These are phyloP conservation scores for Pachypanchax playfairii DNA, from an alignment of 2,113 vertebrate genomes.

Conservation along the genomic window DNA sequence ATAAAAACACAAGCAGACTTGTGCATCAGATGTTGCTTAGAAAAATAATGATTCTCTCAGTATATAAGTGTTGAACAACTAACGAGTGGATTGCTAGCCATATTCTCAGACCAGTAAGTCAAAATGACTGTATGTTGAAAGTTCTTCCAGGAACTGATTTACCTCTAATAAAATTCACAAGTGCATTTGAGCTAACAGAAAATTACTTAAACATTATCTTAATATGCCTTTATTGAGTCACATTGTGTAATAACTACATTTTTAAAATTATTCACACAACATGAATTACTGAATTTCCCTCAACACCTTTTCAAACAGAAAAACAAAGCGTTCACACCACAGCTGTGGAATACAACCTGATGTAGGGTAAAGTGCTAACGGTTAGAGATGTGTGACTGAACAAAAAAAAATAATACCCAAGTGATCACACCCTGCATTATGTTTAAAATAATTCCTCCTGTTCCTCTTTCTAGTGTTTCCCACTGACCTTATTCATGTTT, in stretches of 20 bases:
- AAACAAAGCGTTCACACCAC: constrained; percentile 50
- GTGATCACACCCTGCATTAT: neutral
- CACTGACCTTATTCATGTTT: neutral
- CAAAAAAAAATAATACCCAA: constrained; percentile 5
- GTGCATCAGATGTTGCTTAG: constrained; percentile 23
- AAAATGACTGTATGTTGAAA: constrained; percentile 1
- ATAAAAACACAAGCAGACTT: constrained; percentile 19
- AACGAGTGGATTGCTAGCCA: constrained; percentile 52
- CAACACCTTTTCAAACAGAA: constrained; percentile 22
- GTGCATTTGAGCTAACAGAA: too few relatives aligned
- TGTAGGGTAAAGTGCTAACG: constrained; percentile 21
- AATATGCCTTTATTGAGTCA: neutral
- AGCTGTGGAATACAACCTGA: constrained; percentile 37
- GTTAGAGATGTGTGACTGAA: constrained; percentile 8
- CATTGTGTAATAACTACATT: neutral
- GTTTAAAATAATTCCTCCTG: neutral
- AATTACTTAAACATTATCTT: too few relatives aligned
- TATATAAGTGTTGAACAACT: constrained; percentile 30
- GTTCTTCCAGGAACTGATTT: constrained; percentile 2
- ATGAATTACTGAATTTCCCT: neutral
- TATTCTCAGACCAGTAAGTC: constrained; percentile 10
- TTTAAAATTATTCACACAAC: too few relatives aligned
- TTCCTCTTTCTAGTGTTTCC: neutral
- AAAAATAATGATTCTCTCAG: constrained; percentile 36
- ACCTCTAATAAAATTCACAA: neutral